Evolutionary conservation across 2,113 vertebrate species (phyloP), one percentile per base, ranked within the genome.

Genomic region (Corythaeola cristata): DNA sequence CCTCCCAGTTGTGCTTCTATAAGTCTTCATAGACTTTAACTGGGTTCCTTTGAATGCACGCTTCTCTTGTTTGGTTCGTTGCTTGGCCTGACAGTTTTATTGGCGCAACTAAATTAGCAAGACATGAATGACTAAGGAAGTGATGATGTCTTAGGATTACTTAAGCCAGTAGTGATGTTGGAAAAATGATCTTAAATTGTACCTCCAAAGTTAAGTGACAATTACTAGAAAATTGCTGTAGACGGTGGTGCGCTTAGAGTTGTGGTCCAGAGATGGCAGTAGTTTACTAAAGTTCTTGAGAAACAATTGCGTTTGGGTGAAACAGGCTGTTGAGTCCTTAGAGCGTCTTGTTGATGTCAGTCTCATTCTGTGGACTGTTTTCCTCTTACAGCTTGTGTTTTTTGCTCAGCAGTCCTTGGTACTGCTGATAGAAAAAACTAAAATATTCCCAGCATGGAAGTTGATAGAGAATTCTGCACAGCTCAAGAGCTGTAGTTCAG

Each of bases 21-120:
- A 47, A 68, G 11, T 45, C 21, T 69, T 44, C 11, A 3, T 8
- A 19, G 66, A 12, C 13, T 11, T 55, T 12, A 53, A 17, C 44
- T 17, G 55, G 3, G 3, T 74, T 41, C 18, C 32, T 89, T 39
- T 20, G 49, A 28, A 10, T 4, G 6, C 17, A 8, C 0, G 0
- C 37, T 56, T 55, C 22, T 59, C 32, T 35, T 26, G 6, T 35
- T 77, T 33, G 45, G 19, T 62, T 85, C 4, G 1, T 66, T 62
- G 28, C 28, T 71, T 69, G 63, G n/a, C 35, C 50, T 52, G 28
- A 21, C 50, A 14, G 60, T 90, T 91, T 66, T 35, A n/a, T 23
- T 75, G 47, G 15, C 4, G 6, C 59, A 59, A 32, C 11, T 71
- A 17, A 63, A 78, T 72, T 67, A 59, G 12, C 27, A 84, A 77